Evolutionary conservation across 2,888 invertebrate genomes (phyloP), one percentile per base, ranked within the genome.

Genomic region (Thera britannica): DNA sequence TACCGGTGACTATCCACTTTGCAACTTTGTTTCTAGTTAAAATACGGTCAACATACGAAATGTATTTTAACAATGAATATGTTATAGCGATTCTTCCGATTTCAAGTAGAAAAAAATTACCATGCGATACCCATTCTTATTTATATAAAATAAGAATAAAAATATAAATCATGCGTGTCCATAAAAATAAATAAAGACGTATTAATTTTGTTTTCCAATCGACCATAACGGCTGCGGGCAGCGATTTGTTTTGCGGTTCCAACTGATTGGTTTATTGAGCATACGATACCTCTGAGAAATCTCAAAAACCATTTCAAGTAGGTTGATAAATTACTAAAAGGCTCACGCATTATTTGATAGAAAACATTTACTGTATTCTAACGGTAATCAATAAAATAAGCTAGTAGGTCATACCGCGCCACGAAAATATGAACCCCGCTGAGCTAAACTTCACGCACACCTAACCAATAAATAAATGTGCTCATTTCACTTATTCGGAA

Each of bases 1-100:
- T 54, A 5, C 83, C 76, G 83, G 83, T 84, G 83, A 83, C 83
- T 83, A 79, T 83, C 81, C 78, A 81, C 78, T 71, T 71, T 79
- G 35, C 41, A 8, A 57, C 54, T 62, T 65, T 68, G 7, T 56
- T 38, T 34, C 34, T 34, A 2, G 2, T 52, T 34, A 34, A 34
- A 8, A 7, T 34, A 34, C 34, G 8, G 34, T 34, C 34, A 12
- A 23, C 2, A 2, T 23, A 51, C 11, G 7, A 2, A 51, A 23
- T 7, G 12, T 12, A 6, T 12, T 2, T 23, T 12, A 46, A 46
- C 8, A 38, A 38, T 3, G 44, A 46, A 46, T 2, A 46, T 46
- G 7, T 51, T 23, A 7, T 5, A 51, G 51, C 12, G 12, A 51
- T n/a, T 23, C n/a, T 49, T 7, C 48, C n/a, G 11, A 49, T 49